phyloP scores from a whole-genome alignment of 2,113 vertebrate species.

The Oreotragus oreotragus region DNA sequence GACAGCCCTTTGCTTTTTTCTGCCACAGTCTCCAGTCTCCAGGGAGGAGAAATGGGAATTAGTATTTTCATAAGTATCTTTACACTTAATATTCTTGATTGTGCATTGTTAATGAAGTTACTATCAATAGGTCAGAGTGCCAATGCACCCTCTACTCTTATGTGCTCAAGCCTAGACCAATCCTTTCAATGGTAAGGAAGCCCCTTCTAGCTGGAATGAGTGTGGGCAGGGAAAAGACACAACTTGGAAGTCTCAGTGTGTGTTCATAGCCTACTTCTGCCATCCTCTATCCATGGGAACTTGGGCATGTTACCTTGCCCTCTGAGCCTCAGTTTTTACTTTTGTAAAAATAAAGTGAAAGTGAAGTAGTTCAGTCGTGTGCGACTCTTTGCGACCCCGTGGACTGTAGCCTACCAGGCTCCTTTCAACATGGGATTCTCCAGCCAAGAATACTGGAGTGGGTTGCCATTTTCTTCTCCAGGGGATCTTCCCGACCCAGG shows the following conservation, averaged over 20 bases:
- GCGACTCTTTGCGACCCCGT: too few species aligned
- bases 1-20: not conserved
- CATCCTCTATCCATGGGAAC: not conserved
- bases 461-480: too few species aligned
- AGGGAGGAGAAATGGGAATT: not conserved
- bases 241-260: not conserved
- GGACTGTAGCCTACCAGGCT: too few species aligned
- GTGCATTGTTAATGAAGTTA: not conserved
- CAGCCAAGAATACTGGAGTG: too few species aligned
- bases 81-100: not conserved
- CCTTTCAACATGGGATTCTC: too few species aligned
- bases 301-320: not conserved
- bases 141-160: not conserved
- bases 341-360: slow-evolving; percentile 12
- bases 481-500: too few species aligned
- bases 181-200: not conserved
- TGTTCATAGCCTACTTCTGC: not conserved
- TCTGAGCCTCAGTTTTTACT: not conserved
- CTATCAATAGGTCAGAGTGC: not conserved
- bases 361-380: too few species aligned
- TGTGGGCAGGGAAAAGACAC: not conserved
- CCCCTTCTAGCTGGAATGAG: not conserved
- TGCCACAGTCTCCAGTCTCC: not conserved
- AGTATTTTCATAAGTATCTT: not conserved
- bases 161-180: not conserved